phyloP scores from a whole-genome alignment of 2,797 vertebrate species.

The Malacoraja senta region DNA sequence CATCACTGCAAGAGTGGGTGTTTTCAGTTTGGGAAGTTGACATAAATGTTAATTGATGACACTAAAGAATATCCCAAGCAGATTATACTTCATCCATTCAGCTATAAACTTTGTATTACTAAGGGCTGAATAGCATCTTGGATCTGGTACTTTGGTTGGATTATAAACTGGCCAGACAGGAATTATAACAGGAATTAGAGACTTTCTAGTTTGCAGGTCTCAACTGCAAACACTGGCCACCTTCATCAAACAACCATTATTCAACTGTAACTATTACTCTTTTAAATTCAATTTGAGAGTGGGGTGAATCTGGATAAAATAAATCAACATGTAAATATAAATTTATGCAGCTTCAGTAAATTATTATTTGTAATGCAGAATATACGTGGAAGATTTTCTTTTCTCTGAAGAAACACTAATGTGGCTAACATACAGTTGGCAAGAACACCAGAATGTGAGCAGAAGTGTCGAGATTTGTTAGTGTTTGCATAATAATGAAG shows the following conservation, averaged over 20 bases:
- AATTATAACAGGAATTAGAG: neutral
- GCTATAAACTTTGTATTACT: neutral
- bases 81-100: neutral
- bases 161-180: neutral
- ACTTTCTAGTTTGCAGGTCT: neutral
- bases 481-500: conserved; percentile 49
- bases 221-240: neutral
- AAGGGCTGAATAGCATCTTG: neutral
- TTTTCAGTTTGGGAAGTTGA: neutral
- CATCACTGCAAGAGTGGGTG: neutral
- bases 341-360: neutral
- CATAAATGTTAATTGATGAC: neutral
- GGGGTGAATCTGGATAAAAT: neutral
- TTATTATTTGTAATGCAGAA: neutral
- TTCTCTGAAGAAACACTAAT: neutral
- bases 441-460: conserved; percentile 26
- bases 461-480: conserved; percentile 51
- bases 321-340: neutral
- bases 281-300: neutral
- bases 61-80: neutral
- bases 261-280: neutral
- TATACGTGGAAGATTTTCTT: neutral
- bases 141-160: neutral
- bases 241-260: neutral
- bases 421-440: neutral